Percentiles rank a stretch among this genome's conserved stretches.
Conservation (phyloP, 2,113 vertebrate genomes). For the Theropithecus gelada region DNA sequence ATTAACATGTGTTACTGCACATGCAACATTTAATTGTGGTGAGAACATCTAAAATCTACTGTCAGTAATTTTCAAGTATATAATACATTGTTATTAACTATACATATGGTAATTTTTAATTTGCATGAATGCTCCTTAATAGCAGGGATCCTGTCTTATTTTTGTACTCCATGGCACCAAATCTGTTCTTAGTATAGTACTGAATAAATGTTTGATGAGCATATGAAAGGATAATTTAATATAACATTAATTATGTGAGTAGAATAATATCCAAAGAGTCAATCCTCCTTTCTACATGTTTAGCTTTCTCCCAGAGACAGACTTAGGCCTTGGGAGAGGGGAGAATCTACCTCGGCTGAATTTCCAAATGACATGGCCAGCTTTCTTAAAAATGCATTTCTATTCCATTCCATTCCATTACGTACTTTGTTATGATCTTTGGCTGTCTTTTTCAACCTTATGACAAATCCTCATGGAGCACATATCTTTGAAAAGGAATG, state of each 20-base stretch:
- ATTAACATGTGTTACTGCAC: neutral
- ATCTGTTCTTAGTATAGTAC: neutral
- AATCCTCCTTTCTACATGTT: neutral
- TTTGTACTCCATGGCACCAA: neutral
- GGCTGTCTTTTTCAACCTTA: conserved; percentile 1
- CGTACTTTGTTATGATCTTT: neutral
- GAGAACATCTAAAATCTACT: neutral
- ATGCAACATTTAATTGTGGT: neutral
- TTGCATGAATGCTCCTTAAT: neutral
- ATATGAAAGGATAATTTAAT: neutral
- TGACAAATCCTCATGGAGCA: conserved; percentile 16
- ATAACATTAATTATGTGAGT: neutral
- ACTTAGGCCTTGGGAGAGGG: neutral
- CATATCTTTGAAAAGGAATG: neutral
- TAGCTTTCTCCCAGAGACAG: neutral
- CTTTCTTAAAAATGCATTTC: neutral
- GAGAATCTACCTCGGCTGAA: neutral
- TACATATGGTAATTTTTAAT: neutral
- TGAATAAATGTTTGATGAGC: neutral
- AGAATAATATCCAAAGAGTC: neutral
- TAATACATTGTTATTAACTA: neutral
- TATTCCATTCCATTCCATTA: neutral
- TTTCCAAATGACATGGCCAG: neutral
- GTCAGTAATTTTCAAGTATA: neutral
- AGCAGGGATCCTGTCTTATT: neutral